Percentiles rank a stretch among this genome's conserved stretches.
These are phyloP conservation scores for Leucozona laternaria DNA, from an alignment of 2,888 invertebrate genomes.

Conservation along the genomic window DNA sequence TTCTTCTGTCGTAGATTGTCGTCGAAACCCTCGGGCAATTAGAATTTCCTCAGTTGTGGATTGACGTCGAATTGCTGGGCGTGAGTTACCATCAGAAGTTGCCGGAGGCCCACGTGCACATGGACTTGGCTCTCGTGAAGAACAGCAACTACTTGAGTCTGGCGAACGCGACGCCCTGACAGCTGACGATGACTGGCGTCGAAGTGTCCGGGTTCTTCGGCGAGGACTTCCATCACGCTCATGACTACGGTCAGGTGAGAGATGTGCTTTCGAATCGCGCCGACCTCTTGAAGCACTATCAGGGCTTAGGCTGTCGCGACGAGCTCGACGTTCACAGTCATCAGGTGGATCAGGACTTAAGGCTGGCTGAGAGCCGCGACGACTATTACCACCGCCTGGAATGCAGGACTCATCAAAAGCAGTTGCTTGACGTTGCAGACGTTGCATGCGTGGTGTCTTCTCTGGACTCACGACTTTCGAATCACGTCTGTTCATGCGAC, in stretches of 20 bases:
- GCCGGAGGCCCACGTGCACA: constrained; percentile 86
- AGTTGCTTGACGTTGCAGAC: constrained; percentile 93
- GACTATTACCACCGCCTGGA: constrained; percentile 88
- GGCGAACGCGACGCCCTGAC: constrained; percentile 87
- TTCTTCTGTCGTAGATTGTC: constrained; percentile 96
- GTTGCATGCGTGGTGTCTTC: constrained; percentile 86
- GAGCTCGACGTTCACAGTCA: constrained; percentile 88
- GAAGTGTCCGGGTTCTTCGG: constrained; percentile 88
- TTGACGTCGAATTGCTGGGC: constrained; percentile 92
- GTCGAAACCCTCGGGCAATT: constrained; percentile 94
- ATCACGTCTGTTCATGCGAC: constrained; percentile 87
- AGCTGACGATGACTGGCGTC: constrained; percentile 93
- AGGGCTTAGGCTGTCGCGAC: constrained; percentile 93
- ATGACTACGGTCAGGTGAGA: constrained; percentile 92
- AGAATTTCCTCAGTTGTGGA: constrained; percentile 96
- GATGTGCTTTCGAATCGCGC: constrained; percentile 90
- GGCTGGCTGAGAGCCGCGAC: constrained; percentile 92
- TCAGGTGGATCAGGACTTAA: constrained; percentile 92
- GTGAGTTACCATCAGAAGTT: constrained; percentile 85
- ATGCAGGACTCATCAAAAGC: constrained; percentile 94
- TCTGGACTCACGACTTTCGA: constrained; percentile 89
- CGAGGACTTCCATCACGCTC: constrained; percentile 92
- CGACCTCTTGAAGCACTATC: constrained; percentile 92
- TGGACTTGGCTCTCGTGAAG: constrained; percentile 92
- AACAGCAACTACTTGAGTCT: constrained; percentile 91